Conservation (phyloP, 2,113 vertebrate genomes). For the Oostethus manadensis region DNA sequence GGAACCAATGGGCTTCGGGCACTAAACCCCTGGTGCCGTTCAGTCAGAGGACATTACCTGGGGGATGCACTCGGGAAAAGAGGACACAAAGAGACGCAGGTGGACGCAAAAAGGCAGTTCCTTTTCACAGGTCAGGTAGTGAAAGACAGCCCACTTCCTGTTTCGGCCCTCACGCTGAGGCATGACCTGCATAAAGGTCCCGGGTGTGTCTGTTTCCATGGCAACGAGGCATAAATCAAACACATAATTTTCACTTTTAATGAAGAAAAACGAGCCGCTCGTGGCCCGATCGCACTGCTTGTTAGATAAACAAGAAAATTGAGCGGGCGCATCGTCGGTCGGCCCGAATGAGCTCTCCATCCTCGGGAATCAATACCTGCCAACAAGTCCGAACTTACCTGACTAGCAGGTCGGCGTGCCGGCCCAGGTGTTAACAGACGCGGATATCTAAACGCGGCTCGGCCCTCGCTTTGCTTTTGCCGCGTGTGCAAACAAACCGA, state of each 20-base stretch:
- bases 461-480: no score
- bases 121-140: background rate
- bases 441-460: conserved; percentile 5
- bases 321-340: conserved; percentile 22
- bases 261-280: conserved; percentile 56
- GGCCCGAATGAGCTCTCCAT: conserved; percentile 44
- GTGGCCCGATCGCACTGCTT: conserved; percentile 39
- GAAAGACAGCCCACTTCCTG: background rate
- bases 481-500: conserved; percentile 21
- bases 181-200: conserved; percentile 31
- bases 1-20: no score
- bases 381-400: conserved; percentile 25
- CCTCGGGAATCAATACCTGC: conserved; percentile 48
- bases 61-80: no score
- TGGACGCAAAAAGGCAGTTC: no score
- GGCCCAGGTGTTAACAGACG: background rate
- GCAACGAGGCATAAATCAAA: conserved; percentile 47
- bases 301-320: conserved; percentile 44
- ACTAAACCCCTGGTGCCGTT: no score
- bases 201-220: conserved; percentile 24
- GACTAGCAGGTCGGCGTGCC: background rate
- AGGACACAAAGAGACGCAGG: no score
- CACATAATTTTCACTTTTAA: conserved; percentile 44
- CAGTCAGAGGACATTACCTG: no score
- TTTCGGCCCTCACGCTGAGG: conserved; percentile 17